Evolutionary conservation across 2,113 vertebrate species (phyloP).

Genomic region (Henicopernis longicauda): DNA sequence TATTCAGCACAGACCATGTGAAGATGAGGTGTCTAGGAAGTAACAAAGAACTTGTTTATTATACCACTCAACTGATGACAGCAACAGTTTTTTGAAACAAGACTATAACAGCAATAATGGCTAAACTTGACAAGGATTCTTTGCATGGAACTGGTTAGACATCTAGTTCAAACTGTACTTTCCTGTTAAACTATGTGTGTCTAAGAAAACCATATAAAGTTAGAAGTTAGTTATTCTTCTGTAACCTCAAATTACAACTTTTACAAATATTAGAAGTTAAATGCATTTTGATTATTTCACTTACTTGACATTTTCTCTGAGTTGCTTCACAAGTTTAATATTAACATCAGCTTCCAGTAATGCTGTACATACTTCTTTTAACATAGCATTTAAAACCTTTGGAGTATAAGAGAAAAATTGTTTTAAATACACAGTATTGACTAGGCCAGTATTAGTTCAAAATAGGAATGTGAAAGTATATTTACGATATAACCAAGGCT

Average conservation of each 20-base stretch:
- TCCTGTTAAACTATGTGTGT: background rate
- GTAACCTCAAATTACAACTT: background rate
- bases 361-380: conserved; percentile 98
- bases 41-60: background rate
- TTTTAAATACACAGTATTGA: background rate
- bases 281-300: conserved; percentile 56
- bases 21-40: background rate
- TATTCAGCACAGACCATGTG: background rate
- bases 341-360: conserved; percentile 97
- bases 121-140: background rate
- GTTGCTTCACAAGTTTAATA: conserved; percentile 96
- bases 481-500: background rate
- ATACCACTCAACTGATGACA: background rate
- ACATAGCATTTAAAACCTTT: conserved; percentile 97
- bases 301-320: conserved; percentile 97
- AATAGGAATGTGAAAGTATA: background rate
- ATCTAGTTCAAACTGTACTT: background rate
- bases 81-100: background rate
- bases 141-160: background rate
- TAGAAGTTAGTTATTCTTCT: background rate
- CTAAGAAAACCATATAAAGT: background rate
- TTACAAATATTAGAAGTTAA: background rate
- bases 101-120: background rate
- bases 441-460: background rate
- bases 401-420: background rate